These are phyloP conservation scores for Parasteatoda tepidariorum DNA, from an alignment of 1,140 invertebrate genomes.

Conservation along the genomic window DNA sequence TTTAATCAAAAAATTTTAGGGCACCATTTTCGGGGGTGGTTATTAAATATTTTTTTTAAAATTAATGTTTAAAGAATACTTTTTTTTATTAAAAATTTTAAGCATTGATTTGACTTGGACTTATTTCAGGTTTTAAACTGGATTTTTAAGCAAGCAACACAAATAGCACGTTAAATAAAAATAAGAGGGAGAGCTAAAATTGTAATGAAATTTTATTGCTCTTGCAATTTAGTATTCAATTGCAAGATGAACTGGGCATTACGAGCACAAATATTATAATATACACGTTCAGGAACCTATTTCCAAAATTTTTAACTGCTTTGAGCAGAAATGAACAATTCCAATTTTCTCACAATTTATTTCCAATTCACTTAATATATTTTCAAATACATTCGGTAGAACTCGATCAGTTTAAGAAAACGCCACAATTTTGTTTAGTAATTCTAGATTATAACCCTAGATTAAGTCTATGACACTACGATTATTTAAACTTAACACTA, in stretches of 20 bases:
- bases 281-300: constrained; percentile 32
- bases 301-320: background rate
- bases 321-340: background rate
- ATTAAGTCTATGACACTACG: constrained; percentile 39
- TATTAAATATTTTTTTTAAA: too few relatives aligned
- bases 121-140: constrained; percentile 25
- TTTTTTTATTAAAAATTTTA: too few relatives aligned
- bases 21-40: too few relatives aligned
- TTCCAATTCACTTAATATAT: background rate
- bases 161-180: constrained; percentile 30
- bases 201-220: constrained; percentile 19
- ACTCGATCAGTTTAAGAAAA: constrained; percentile 18
- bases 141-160: constrained; percentile 5
- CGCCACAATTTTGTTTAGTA: constrained; percentile 8
- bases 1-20: too few relatives aligned
- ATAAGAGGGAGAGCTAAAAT: background rate
- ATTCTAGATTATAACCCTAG: constrained; percentile 16
- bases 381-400: constrained; percentile 14
- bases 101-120: too few relatives aligned
- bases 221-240: constrained; percentile 17
- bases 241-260: background rate
- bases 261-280: background rate
- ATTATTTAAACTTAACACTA: constrained; percentile 59
- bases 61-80: too few relatives aligned
- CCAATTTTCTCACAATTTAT: constrained; percentile 2